Evolutionary conservation across 2,888 invertebrate genomes (phyloP), one percentile per base, ranked within the genome.

Genomic region (Cephus spinipes): DNA sequence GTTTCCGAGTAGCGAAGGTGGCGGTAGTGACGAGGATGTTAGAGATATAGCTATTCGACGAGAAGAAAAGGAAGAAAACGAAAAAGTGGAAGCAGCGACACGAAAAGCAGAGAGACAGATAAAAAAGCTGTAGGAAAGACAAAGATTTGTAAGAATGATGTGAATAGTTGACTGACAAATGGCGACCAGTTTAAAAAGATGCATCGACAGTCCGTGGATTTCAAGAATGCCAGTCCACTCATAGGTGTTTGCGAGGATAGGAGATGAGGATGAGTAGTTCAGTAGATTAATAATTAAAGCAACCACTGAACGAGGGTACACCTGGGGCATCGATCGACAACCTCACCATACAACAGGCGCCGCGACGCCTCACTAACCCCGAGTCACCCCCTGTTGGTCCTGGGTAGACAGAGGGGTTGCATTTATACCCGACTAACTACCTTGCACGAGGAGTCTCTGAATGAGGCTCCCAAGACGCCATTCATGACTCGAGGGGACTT

Each of bases 301-400:
- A 82, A 83, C 75, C 75, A 77, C 76, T 76, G 73, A n/a, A 77
- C 79, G 80, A 36, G 75, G 79, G 75, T 80, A 80, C 82, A 84
- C 84, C 82, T 81, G 81, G 80, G 80, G 80, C 83, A 89, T 89
- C 88, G 87, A 89, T 89, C 87, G 83, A 78, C 80, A 79, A 76
- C 78, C 71, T 71, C 31, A 23, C 6, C 23, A 9, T 2, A 55
- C 55, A 6, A 23, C 23, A 55, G 55, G 55, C 55, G 55, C 9
- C 23, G 55, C 23, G 55, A 55, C 55, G 55, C 55, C 9, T 55
- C 23, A 2, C 55, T 1, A 55, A 23, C 55, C 23, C 55, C 23
- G 55, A 23, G 55, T 23, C 23, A 55, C 2, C 55, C 40, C 9
- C 15, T 15, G 15, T 40, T 40, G 40, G 40, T 15, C 40, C 55